A percentile compares a stretch with the other conserved stretches of the same genome.
phyloP scores from a whole-genome alignment of 2,797 vertebrate genomes.

The Brachyrhaphis roseni region DNA sequence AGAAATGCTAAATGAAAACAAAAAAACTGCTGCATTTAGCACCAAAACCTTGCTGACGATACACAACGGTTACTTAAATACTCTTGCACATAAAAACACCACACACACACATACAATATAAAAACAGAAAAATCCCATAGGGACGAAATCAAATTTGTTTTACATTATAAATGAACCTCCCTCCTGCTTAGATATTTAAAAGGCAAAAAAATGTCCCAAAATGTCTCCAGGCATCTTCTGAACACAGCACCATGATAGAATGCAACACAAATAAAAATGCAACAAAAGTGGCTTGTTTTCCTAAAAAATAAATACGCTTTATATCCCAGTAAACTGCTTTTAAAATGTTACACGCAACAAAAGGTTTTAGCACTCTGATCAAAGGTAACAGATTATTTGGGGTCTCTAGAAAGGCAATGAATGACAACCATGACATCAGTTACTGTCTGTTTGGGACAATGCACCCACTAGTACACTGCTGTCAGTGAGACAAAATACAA shows the following conservation, averaged over 20 bases:
- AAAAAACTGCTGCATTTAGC: constrained; percentile 71
- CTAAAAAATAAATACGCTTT: constrained; percentile 82
- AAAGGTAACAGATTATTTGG: constrained; percentile 74
- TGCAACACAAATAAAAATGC: constrained; percentile 65
- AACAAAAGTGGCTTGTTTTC: constrained; percentile 79
- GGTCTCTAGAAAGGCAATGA: constrained; percentile 72
- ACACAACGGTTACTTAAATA: constrained; percentile 75
- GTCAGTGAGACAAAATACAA: constrained; percentile 64
- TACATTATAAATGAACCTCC: constrained; percentile 60
- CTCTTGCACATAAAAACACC: constrained; percentile 73
- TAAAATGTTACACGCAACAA: constrained; percentile 71
- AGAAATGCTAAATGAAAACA: constrained; percentile 18
- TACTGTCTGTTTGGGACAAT: constrained; percentile 67
- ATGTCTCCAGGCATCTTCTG: constrained; percentile 74
- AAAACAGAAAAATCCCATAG: constrained; percentile 76
- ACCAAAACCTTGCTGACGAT: constrained; percentile 72
- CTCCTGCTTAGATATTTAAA: constrained; percentile 58
- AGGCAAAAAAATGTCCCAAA: constrained; percentile 62
- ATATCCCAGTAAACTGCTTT: constrained; percentile 73
- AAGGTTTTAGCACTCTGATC: constrained; percentile 67
- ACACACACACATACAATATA: constrained; percentile 51
- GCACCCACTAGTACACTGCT: constrained; percentile 70
- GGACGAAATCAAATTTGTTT: constrained; percentile 84
- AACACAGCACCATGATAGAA: constrained; percentile 82
- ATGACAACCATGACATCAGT: constrained; percentile 62